These are phyloP conservation scores for Haemorhous mexicanus DNA, from an alignment of 2,113 vertebrate genomes.

Conservation along the genomic window DNA sequence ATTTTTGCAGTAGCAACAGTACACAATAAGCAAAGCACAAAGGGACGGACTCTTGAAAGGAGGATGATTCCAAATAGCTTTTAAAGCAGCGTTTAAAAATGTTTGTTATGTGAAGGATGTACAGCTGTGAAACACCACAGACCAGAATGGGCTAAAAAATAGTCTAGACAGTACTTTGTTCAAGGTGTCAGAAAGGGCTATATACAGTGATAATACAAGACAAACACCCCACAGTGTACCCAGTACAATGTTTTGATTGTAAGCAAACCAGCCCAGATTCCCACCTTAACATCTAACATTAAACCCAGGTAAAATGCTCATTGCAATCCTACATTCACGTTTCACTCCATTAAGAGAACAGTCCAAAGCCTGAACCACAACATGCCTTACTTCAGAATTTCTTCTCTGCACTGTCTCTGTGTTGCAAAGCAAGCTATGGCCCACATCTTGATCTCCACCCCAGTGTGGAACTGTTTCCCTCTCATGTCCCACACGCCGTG, in stretches of 20 bases:
- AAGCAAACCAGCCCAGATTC: background rate
- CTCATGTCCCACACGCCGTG: conserved; percentile 99
- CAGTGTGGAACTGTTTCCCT: conserved; percentile 98
- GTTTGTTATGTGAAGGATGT: background rate
- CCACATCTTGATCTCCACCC: conserved; percentile 99
- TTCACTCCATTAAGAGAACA: background rate
- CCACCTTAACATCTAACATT: background rate
- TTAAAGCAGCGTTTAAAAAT: background rate
- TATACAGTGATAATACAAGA: background rate
- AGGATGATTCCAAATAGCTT: background rate
- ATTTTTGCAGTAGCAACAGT: background rate
- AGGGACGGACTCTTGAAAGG: background rate
- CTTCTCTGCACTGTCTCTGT: conserved; percentile 97
- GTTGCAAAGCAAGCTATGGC: conserved; percentile 98
- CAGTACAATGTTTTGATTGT: background rate
- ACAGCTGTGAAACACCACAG: background rate
- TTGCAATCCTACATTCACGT: background rate
- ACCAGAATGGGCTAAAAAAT: background rate
- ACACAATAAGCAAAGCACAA: background rate
- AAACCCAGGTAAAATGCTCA: background rate
- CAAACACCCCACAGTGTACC: background rate
- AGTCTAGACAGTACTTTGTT: background rate
- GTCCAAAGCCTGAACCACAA: background rate
- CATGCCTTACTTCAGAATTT: conserved; percentile 93
- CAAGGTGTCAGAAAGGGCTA: background rate